A percentile compares a stretch with the other conserved stretches of the same genome.
Conservation (phyloP, 1,140 invertebrate species). For the Drosophila miranda region DNA sequence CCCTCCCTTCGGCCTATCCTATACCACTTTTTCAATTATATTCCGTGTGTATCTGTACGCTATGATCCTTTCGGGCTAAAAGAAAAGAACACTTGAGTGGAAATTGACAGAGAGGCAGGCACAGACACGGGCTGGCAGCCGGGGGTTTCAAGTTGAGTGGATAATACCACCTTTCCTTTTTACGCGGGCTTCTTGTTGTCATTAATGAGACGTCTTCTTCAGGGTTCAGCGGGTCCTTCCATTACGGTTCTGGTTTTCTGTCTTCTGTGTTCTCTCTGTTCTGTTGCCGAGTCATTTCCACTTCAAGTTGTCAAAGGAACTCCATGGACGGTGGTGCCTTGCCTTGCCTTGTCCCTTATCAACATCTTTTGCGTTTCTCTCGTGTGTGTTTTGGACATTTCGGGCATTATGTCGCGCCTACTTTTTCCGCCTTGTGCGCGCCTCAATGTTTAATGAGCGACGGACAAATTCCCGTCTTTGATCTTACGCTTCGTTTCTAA, state of each 20-base stretch:
- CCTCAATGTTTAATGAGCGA: conserved; percentile 30
- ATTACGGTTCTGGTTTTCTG: background rate
- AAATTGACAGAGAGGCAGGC: conserved; percentile 63
- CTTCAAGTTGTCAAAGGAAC: conserved; percentile 72
- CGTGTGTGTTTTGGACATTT: conserved; percentile 69
- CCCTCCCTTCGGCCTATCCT: conserved; percentile 27
- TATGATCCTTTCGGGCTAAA: conserved; percentile 61
- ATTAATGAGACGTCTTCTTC: conserved; percentile 81
- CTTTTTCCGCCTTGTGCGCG: conserved; percentile 56
- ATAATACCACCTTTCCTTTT: conserved; percentile 76
- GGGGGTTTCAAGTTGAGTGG: conserved; percentile 56
- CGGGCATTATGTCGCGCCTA: conserved; percentile 79
- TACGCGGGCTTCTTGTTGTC: conserved; percentile 76
- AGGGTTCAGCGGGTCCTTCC: conserved; percentile 15
- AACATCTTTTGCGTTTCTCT: conserved; percentile 33
- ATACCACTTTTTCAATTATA: conserved; percentile 64
- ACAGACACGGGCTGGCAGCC: background rate
- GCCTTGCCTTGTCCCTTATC: conserved; percentile 50
- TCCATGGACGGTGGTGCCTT: conserved; percentile 20
- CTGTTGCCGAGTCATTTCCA: conserved; percentile 68
- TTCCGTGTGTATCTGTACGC: conserved; percentile 43
- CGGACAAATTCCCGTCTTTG: conserved; percentile 49
- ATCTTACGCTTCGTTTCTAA: conserved; percentile 80
- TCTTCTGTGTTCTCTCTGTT: conserved; percentile 19
- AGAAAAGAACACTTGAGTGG: conserved; percentile 51